These are phyloP conservation scores for Neofelis nebulosa DNA, from an alignment of 2,113 vertebrate genomes.

Conservation along the genomic window DNA sequence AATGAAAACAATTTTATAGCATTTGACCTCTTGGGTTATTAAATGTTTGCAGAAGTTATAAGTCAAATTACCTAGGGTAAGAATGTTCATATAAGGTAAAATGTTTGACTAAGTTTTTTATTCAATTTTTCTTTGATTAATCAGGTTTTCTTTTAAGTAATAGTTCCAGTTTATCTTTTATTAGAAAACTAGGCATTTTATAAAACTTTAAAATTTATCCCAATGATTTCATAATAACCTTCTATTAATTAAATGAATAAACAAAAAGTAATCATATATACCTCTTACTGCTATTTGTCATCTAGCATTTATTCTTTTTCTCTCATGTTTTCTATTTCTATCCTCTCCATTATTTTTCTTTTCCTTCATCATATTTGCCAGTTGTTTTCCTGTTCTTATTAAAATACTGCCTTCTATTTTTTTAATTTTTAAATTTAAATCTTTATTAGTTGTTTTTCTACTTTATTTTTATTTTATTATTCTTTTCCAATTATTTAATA, in stretches of 20 bases:
- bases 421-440: background rate
- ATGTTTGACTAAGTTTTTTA: background rate
- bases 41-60: background rate
- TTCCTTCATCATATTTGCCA: background rate
- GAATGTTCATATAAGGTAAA: background rate
- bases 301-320: background rate
- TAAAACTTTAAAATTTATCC: background rate
- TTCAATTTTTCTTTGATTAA: background rate
- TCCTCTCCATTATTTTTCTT: background rate
- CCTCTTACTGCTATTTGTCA: background rate
- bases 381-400: background rate
- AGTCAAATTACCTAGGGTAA: background rate
- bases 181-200: background rate
- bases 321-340: background rate
- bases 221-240: background rate
- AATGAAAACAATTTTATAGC: background rate
- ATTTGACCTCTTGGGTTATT: background rate
- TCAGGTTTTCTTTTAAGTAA: background rate
- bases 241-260: background rate
- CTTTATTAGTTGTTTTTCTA: background rate
- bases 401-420: background rate
- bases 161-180: no score
- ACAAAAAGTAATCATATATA: background rate
- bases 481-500: background rate
- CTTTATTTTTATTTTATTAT: background rate